Evolutionary conservation across 1,140 invertebrate species (phyloP), one percentile per base, ranked within the genome.

Genomic region (Drosophila malerkotliana): DNA sequence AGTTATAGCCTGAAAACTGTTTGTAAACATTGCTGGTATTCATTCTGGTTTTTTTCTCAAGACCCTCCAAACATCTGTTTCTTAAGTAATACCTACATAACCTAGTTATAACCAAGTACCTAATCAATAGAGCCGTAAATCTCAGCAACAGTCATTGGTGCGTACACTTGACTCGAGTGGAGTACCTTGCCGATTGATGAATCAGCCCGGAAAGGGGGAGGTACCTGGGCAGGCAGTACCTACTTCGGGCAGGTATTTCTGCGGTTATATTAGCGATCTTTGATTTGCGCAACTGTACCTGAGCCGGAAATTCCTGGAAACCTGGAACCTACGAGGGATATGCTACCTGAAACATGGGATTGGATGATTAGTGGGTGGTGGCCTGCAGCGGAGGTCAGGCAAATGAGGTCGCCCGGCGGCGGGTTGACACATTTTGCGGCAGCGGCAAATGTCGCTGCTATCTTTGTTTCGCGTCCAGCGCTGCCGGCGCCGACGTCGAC

Each of bases 371-470:
- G 26, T 28, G 26, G 26, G 26, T 5, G 26, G 6, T 28, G 26
- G 26, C 26, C 26, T 28, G 26, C 2, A 21, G 39, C 44, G 49
- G 47, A 53, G 48, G 39, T 52, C 39, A 68, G 44, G 24, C 48
- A 52, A 83, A 59, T 82, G 55, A 67, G 76, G 79, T 79, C 79
- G 79, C 68, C 37, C 49, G 8, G 71, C 32, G 28, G 32, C 55
- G 55, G 49, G 49, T 51, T 71, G 54, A 71, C 72, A 53, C 69
- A 72, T 72, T 72, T 73, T 53, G 56, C 49, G 53, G 32, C 61
- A 53, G 32, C 51, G 45, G 8, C 52, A 47, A 10, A 30, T 6
- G 59, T 9, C 47, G 67, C 3, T 39, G 76, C 61, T 72, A 72
- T 79, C 76, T 72, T 72, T 75, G 56, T 54, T 28, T 44, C 44